Evolutionary conservation across 2,888 invertebrate genomes (phyloP), one percentile per base, ranked within the genome.

Genomic region (Agrochola lota): DNA sequence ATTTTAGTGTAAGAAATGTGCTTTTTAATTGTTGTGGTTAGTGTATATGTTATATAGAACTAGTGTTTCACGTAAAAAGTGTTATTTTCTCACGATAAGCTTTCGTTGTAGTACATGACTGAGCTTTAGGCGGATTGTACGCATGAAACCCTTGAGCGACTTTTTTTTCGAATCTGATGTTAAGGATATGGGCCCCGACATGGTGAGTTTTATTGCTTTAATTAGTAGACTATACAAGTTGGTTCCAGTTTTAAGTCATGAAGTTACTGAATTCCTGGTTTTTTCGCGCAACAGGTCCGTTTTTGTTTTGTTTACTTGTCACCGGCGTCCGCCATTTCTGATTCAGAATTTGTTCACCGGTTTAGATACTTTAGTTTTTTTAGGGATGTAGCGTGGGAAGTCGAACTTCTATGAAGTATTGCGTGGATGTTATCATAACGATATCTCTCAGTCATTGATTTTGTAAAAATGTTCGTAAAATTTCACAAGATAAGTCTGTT

Each of bases 151-250:
- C 94, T 97, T 97, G 97, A 97, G 97, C 97, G 97, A 97, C 94
- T 97, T 97, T 95, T 97, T 97, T 97, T 97, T 97, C 94, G 97
- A 97, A 96, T 96, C 97, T 96, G 97, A 98, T 97, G 98, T 98
- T 97, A 98, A 97, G 97, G 98, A 98, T 97, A 98, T 98, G 97
- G 98, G 98, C 97, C 98, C 98, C 97, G 98, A 98, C 97, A 98
- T 98, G 98, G 98, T 98, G 97, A 97, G 97, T 96, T 92, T 93
- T 89, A 89, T 87, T 73, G 78, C 83, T 90, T 88, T 84, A 89
- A 85, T 74, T 80, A 84, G 78, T 91, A 93, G 91, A 92, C 87
- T 89, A 90, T 78, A 83, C 74, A 83, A 87, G 85, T 89, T 81
- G 84, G 88, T 86, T 85, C 76, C 87, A 87, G 91, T 94, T 96